Percentiles rank a stretch among this genome's conserved stretches.
Conservation (phyloP, 2,113 vertebrate genomes). For the Indicator indicator region DNA sequence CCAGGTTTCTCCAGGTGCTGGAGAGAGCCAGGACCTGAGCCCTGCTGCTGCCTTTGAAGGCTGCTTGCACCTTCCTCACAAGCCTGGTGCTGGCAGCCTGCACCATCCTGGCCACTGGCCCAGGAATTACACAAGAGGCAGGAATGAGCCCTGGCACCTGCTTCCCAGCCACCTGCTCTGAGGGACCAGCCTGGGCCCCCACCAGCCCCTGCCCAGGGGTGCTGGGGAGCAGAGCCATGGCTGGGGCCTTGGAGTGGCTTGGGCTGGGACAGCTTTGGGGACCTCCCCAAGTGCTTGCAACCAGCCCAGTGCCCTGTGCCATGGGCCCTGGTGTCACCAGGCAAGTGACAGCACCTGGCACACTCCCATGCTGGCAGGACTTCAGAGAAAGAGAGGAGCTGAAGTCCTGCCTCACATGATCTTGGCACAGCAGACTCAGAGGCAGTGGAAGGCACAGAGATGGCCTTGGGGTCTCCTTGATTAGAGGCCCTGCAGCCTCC, state of each 20-base stretch:
- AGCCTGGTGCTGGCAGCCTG: fast-evolving
- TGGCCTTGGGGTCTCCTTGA: too few relatives aligned
- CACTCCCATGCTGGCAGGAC: fast-evolving
- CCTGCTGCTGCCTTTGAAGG: fast-evolving
- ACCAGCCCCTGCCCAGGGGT: background rate
- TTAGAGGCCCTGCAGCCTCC: background rate
- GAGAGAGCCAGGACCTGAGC: background rate
- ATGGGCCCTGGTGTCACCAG: background rate
- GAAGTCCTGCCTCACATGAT: background rate
- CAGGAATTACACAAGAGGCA: background rate
- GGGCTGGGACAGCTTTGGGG: background rate
- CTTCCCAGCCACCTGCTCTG: background rate
- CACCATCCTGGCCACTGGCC: background rate
- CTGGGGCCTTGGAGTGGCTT: background rate
- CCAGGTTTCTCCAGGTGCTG: background rate
- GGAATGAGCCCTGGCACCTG: background rate
- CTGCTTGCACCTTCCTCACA: fast-evolving
- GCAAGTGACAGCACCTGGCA: background rate
- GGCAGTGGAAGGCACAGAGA: background rate
- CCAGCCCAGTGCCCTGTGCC: background rate
- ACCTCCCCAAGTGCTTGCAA: background rate
- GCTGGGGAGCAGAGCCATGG: fast-evolving
- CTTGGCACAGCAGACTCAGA: background rate
- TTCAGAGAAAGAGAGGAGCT: background rate
- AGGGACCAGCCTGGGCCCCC: fast-evolving